Evolutionary conservation across 64 coral and sea anemone species (phyloP).

Genomic region (Cladopsammia gracilis): DNA sequence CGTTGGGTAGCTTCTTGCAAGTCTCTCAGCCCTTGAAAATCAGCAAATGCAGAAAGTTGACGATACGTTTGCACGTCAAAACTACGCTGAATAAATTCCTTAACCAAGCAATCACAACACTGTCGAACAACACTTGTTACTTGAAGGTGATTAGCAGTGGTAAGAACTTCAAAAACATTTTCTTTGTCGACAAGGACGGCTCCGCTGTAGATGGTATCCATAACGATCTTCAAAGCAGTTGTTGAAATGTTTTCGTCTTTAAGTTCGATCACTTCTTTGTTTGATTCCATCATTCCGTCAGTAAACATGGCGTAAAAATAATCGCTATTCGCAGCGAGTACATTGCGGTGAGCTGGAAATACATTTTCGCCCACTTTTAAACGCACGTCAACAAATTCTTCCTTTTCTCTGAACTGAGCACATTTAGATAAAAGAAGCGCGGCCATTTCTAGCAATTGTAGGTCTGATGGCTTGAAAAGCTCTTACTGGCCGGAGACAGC

Average conservation of each 20-base stretch:
- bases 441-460: too few species aligned
- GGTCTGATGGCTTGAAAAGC: too few species aligned
- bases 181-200: not conserved
- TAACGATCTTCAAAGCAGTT: not conserved
- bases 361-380: constrained; percentile 64
- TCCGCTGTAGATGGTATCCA: constrained; percentile 17
- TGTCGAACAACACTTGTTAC: constrained; percentile 14
- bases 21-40: not conserved
- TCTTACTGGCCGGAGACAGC: too few species aligned
- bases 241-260: constrained; percentile 21
- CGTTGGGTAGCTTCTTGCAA: not conserved
- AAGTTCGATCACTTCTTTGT: constrained; percentile 23
- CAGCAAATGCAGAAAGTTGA: not conserved
- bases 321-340: constrained; percentile 80
- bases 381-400: constrained; percentile 71
- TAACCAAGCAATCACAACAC: not conserved
- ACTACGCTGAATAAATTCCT: not conserved
- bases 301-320: constrained; percentile 88
- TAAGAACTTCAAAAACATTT: not conserved
- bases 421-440: not conserved
- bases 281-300: constrained; percentile 15
- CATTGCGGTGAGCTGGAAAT: constrained; percentile 68
- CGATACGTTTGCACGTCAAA: not conserved
- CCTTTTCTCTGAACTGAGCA: constrained; percentile 4
- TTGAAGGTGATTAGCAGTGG: not conserved